A percentile compares a stretch with the other conserved stretches of the same genome.
Evolutionary conservation across 1,140 invertebrate genomes (phyloP).

Genomic region (Anagrus nilaparvatae): DNA sequence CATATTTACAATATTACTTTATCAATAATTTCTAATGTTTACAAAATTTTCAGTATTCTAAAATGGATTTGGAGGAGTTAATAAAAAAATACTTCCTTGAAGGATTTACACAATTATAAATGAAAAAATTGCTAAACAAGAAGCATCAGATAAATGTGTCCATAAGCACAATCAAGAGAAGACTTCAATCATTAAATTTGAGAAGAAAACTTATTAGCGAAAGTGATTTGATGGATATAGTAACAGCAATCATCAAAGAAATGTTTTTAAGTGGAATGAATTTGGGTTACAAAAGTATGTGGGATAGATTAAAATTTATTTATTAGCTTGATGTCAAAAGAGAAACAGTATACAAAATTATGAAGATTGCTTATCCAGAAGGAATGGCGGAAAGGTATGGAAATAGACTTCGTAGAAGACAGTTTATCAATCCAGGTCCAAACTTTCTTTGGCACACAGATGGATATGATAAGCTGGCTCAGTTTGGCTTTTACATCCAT

Average conservation of each 20-base stretch:
- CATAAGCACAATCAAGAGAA: background rate
- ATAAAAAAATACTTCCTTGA: too few species aligned
- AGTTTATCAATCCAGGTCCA: constrained; percentile 20
- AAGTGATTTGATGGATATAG: background rate
- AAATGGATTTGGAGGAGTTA: too few species aligned
- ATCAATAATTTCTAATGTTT: too few species aligned
- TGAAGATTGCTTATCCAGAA: constrained; percentile 13
- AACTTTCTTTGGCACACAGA: constrained; percentile 28
- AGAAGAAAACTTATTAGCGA: constrained; percentile 1
- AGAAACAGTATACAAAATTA: constrained; percentile 5
- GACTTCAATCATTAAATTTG: background rate
- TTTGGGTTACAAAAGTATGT: constrained; percentile 8
- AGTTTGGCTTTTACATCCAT: constrained; percentile 24
- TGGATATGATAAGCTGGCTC: constrained; percentile 28
- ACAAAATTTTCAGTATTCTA: too few species aligned
- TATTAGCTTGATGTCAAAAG: constrained; percentile 9
- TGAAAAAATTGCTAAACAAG: too few species aligned
- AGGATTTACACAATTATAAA: too few species aligned
- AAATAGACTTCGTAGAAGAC: constrained; percentile 13
- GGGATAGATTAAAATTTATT: constrained; percentile 4
- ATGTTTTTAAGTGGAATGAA: constrained; percentile 1
- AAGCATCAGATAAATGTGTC: too few species aligned
- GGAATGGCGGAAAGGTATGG: constrained; percentile 3
- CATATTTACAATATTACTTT: too few species aligned
- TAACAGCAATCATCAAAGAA: constrained; percentile 7